Evolutionary conservation across 1,140 invertebrate genomes (phyloP), one percentile per base, ranked within the genome.

Genomic region (Colletes gigas): DNA sequence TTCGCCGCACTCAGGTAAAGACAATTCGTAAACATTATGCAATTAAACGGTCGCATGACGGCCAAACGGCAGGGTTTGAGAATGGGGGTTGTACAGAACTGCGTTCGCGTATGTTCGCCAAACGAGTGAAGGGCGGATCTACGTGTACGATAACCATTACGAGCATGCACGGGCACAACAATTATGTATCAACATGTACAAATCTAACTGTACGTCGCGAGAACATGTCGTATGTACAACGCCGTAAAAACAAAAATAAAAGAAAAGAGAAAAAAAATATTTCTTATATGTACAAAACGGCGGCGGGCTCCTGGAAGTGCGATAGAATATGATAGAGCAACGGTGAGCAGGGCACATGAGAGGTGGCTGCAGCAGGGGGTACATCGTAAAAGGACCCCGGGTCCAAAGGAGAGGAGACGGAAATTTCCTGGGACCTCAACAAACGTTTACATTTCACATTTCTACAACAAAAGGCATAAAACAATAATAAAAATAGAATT

Each of bases 161-260:
- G n/a, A 52, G 50, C 67, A 84, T 83, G 69, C 81, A 79, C 14
- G 67, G 30, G 30, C 55, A 79, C 21, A 54, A 30, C 68, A 4
- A 54, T 1, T 39, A 30, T 66, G 21, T 60, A 15, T 65, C 6
- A 30, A 52, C 44, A 77, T 57, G 50, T 84, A 73, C 63, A 84
- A 55, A 21, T 71, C 65, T 67, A 82, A 19, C 17, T 67, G 66
- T 67, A 52, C 21, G 60, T 63, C 81, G 59, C 68, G 66, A 15
- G 30, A 21, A 76, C 1, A 19, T 78, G 21, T 30, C 15, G 19
- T 73, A 62, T 62, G 30, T 39, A 57, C 30, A 57, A 65, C 19
- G 44, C 19, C 7, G 44, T 4, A 14, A 47, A 44, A 15, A n/a
- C 44, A 44, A 47, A 47, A 47, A 47, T 12, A 69, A 50, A 10